A percentile compares a stretch with the other conserved stretches of the same genome.
phyloP scores from a whole-genome alignment of 2,797 vertebrate species.

The Eulemur rubriventer region DNA sequence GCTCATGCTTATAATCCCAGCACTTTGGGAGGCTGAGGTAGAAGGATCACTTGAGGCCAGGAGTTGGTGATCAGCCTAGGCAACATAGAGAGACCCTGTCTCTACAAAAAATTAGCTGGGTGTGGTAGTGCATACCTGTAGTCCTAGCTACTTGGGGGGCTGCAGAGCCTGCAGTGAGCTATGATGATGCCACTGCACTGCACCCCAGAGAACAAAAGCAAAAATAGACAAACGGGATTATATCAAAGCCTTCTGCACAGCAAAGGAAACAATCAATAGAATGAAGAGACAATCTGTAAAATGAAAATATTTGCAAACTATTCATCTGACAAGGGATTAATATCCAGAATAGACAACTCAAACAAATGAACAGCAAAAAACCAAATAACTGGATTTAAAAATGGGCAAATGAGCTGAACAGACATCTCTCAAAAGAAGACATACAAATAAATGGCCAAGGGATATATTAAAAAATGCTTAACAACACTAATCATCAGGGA shows the following conservation, averaged over 20 bases:
- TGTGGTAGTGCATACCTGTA: neutral
- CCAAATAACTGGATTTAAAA: neutral
- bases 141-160: neutral
- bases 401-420: neutral
- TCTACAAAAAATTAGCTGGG: neutral
- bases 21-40: neutral
- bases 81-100: neutral
- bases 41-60: neutral
- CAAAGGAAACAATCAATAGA: neutral
- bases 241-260: neutral
- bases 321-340: neutral
- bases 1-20: neutral
- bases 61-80: neutral
- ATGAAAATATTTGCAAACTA: neutral
- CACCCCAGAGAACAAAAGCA: neutral
- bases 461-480: neutral
- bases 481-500: neutral
- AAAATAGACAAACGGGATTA: neutral
- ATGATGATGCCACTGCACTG: neutral
- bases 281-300: neutral
- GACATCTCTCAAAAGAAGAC: neutral
- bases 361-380: neutral
- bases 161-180: neutral
- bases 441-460: neutral
- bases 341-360: neutral